Conservation (phyloP, 2,113 vertebrate species). For the Tapirus terrestris region DNA sequence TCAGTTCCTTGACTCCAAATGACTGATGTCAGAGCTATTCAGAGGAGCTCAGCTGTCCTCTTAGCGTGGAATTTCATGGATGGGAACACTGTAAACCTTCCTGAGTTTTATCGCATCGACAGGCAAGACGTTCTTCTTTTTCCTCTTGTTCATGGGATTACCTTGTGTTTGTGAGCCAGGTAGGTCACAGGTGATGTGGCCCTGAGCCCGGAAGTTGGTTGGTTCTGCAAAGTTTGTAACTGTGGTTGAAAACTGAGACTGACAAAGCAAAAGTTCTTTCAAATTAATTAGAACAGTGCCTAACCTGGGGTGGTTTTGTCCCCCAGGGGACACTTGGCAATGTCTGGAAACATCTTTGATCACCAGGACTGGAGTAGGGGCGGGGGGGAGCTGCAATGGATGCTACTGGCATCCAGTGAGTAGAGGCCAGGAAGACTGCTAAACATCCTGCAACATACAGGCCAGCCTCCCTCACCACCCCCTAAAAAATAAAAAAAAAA, state of each 20-base stretch:
- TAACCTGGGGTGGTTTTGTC: neutral
- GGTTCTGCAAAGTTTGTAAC: neutral
- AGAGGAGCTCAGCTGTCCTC: neutral
- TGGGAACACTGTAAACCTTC: neutral
- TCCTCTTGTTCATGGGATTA: neutral
- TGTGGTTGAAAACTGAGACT: neutral
- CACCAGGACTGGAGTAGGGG: neutral
- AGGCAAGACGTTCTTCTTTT: neutral
- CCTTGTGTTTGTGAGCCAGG: neutral
- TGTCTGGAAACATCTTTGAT: neutral
- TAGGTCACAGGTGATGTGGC: too few relatives aligned
- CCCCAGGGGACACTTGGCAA: neutral
- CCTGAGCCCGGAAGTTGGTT: too few relatives aligned
- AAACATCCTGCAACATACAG: neutral
- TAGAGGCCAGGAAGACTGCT: accelerated
- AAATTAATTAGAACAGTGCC: neutral
- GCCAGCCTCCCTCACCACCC: accelerated
- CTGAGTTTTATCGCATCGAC: neutral
- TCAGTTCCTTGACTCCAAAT: neutral
- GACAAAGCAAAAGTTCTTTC: neutral
- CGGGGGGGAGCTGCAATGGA: accelerated
- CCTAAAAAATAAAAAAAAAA: neutral
- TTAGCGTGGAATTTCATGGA: too few relatives aligned
- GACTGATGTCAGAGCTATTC: neutral
- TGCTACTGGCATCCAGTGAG: neutral